Percentiles rank a stretch among this genome's conserved stretches.
These are phyloP conservation scores for Typhlomys cinereus DNA, from an alignment of 2,113 vertebrate species.

Conservation along the genomic window DNA sequence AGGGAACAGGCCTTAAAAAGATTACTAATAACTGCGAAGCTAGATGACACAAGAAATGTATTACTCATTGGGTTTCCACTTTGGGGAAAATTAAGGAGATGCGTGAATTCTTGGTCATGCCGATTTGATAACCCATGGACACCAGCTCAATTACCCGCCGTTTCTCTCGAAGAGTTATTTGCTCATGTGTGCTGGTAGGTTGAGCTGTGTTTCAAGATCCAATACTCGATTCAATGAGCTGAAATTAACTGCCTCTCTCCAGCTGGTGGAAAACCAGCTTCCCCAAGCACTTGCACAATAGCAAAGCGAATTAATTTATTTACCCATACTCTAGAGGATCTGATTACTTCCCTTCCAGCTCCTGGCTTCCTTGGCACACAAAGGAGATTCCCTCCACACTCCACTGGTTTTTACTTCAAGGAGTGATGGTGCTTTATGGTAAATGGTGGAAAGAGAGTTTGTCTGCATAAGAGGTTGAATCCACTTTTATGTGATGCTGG, in stretches of 20 bases:
- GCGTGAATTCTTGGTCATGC: not conserved
- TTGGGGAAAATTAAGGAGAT: slow-evolving; percentile 9
- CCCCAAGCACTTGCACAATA: fast-evolving
- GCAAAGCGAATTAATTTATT: slow-evolving; percentile 13
- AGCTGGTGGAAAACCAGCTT: not conserved
- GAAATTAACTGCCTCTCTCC: slow-evolving; percentile 15
- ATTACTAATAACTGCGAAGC: fast-evolving
- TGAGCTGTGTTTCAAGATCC: not conserved
- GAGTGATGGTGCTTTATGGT: no score
- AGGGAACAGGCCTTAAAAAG: not conserved
- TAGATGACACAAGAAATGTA: not conserved
- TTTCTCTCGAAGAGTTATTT: not conserved
- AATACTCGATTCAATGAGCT: not conserved
- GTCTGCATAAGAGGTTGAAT: not conserved
- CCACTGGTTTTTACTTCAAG: not conserved
- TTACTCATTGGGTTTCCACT: not conserved
- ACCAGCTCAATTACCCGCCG: not conserved
- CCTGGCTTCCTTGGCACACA: no score
- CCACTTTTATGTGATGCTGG: fast-evolving
- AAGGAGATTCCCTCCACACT: not conserved
- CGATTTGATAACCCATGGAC: fast-evolving
- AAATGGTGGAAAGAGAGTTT: fast-evolving
- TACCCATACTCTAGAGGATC: not conserved
- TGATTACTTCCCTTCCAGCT: no score
- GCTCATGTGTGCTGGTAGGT: not conserved